Evolutionary conservation across 2,888 invertebrate species (phyloP).

Genomic region (Hydroisotoma schaefferi): DNA sequence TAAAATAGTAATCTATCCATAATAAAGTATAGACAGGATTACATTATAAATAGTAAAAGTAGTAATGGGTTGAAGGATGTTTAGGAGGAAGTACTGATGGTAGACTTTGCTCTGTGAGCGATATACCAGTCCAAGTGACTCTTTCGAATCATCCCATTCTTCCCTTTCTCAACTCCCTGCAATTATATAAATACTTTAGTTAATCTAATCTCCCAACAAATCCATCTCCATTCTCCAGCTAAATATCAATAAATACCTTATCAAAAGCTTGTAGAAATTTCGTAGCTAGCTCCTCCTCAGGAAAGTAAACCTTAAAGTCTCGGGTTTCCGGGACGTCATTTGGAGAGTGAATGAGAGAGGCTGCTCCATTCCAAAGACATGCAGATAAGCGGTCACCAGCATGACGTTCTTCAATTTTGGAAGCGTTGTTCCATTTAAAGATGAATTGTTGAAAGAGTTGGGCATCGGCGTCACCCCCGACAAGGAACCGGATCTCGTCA

Average conservation of each 20-base stretch:
- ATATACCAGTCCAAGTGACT: background rate
- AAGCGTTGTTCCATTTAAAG: background rate
- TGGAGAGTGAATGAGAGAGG: background rate
- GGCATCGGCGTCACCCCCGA: background rate
- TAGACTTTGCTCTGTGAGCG: too few relatives aligned
- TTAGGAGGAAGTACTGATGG: too few relatives aligned
- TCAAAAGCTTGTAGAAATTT: background rate
- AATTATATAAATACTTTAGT: too few relatives aligned
- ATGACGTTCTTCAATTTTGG: too few relatives aligned
- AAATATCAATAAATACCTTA: background rate
- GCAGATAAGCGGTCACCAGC: background rate
- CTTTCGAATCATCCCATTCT: background rate
- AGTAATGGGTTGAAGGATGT: too few relatives aligned
- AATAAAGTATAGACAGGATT: too few relatives aligned
- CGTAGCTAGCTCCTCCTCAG: background rate
- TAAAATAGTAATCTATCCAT: too few relatives aligned
- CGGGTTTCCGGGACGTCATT: background rate
- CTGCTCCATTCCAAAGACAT: conserved; percentile 1
- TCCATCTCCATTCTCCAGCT: background rate
- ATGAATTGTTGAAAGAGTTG: background rate
- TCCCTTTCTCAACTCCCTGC: conserved; percentile 1
- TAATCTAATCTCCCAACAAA: too few relatives aligned
- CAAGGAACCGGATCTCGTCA: background rate
- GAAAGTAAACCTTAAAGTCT: background rate
- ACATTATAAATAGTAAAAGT: too few relatives aligned